These are phyloP conservation scores for Oostethus manadensis DNA, from an alignment of 2,113 vertebrate genomes.

Conservation along the genomic window DNA sequence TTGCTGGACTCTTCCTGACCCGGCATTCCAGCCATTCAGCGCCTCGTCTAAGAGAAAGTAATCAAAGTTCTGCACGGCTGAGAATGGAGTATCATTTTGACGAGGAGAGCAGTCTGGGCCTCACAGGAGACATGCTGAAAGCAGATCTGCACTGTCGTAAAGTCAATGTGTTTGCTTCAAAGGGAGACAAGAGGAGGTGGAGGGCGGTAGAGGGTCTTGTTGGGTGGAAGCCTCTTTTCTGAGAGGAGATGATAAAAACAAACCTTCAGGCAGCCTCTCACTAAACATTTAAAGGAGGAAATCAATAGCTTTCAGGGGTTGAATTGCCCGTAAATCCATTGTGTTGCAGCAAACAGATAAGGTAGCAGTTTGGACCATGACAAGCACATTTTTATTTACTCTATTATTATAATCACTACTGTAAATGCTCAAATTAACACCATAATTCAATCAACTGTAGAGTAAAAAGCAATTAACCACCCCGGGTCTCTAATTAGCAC, in stretches of 20 bases:
- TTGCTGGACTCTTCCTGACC: constrained; percentile 42
- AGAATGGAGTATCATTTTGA: constrained; percentile 16
- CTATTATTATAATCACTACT: too few species aligned
- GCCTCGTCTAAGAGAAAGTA: constrained; percentile 43
- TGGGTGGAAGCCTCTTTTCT: background rate
- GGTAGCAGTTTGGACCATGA: background rate
- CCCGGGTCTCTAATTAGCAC: too few species aligned
- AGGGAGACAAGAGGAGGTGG: constrained; percentile 23
- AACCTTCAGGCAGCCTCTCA: constrained; percentile 5
- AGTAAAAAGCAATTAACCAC: too few species aligned
- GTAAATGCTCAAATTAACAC: too few species aligned
- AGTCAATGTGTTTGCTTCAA: constrained; percentile 42
- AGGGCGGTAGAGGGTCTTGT: background rate
- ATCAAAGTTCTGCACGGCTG: constrained; percentile 38
- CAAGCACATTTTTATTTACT: too few species aligned
- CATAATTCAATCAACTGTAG: too few species aligned
- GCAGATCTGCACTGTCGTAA: constrained; percentile 33
- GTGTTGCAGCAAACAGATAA: constrained; percentile 16
- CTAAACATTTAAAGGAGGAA: constrained; percentile 49
- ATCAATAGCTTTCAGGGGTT: constrained; percentile 41
- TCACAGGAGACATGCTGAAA: constrained; percentile 21
- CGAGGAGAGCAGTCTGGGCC: constrained; percentile 13
- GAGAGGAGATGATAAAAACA: constrained; percentile 11
- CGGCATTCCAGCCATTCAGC: constrained; percentile 19
- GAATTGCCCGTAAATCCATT: constrained; percentile 15